These are phyloP conservation scores for Chanos chanos DNA, from an alignment of 2,797 vertebrate species.

Conservation along the genomic window DNA sequence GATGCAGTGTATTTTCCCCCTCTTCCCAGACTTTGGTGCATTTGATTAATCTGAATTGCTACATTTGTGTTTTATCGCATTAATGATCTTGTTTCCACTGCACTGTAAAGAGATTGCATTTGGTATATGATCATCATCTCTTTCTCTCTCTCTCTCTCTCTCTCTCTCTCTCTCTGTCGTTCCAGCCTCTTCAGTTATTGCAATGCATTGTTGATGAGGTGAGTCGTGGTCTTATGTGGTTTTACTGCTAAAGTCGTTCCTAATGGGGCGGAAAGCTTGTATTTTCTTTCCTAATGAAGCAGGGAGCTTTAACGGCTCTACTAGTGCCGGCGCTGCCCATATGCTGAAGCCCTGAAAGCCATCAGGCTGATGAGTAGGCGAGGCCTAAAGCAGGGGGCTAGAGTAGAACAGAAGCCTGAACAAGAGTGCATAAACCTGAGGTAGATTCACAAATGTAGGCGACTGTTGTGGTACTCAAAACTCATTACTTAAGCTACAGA, in stretches of 20 bases:
- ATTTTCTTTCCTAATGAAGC: constrained; percentile 99
- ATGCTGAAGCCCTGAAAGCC: constrained; percentile 54
- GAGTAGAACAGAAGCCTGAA: constrained; percentile 5
- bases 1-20: constrained; percentile 74
- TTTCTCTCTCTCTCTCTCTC: constrained; percentile 33
- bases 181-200: constrained; percentile 99
- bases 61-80: constrained; percentile 92
- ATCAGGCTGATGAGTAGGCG: no score
- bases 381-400: constrained; percentile 23
- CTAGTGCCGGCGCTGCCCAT: constrained; percentile 80
- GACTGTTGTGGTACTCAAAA: no score
- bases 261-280: constrained; percentile 99
- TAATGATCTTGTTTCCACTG: constrained; percentile 91
- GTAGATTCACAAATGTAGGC: no score
- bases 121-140: constrained; percentile 72
- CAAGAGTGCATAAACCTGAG: no score
- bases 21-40: constrained; percentile 83
- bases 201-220: constrained; percentile 99
- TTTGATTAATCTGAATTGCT: constrained; percentile 94
- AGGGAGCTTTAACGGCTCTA: constrained; percentile 78
- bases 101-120: constrained; percentile 89
- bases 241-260: constrained; percentile 98
- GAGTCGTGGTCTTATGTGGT: constrained; percentile 99
- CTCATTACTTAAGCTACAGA: no score
- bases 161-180: constrained; percentile 59